Conservation (phyloP, 2,888 invertebrate genomes). For the Melieria crassipennis region DNA sequence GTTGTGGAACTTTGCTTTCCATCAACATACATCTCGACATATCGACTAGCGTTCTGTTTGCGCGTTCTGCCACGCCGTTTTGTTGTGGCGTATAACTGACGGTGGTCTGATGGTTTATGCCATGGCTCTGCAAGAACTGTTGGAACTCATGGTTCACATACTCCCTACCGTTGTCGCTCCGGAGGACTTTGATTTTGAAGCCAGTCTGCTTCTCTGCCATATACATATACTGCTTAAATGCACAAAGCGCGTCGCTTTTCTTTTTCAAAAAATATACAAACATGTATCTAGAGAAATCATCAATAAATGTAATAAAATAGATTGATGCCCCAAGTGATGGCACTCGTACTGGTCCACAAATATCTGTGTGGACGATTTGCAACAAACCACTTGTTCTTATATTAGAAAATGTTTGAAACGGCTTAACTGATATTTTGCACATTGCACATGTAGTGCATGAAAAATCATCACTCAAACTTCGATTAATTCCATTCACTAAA, state of each 20-base stretch:
- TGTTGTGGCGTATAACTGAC: slow-evolving; percentile 29
- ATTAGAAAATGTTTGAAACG: slow-evolving; percentile 8
- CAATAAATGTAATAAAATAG: slow-evolving; percentile 8
- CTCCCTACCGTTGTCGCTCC: slow-evolving; percentile 2
- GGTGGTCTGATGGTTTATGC: background rate
- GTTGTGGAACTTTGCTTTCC: slow-evolving; percentile 44
- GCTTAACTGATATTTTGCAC: slow-evolving; percentile 16
- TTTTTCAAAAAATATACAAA: background rate
- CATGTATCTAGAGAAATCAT: background rate
- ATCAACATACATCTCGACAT: slow-evolving; percentile 50
- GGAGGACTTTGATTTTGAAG: slow-evolving; percentile 2
- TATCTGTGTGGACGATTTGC: slow-evolving; percentile 8
- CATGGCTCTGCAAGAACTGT: background rate
- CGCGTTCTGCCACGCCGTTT: slow-evolving; percentile 37
- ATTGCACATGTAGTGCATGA: slow-evolving; percentile 1
- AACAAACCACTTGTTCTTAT: slow-evolving; percentile 2
- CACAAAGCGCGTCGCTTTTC: background rate
- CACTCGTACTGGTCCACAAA: slow-evolving; percentile 9
- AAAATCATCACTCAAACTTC: background rate
- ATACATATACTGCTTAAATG: background rate
- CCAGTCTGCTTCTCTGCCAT: slow-evolving; percentile 1
- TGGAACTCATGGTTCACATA: background rate
- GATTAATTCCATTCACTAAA: slow-evolving; percentile 19
- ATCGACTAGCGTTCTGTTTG: slow-evolving; percentile 43
- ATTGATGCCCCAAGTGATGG: background rate